Percentiles rank a stretch among this genome's conserved stretches.
Evolutionary conservation across 92 coral and sea anemone genomes (phyloP).

Genomic region (Zoanthus sociatus): DNA sequence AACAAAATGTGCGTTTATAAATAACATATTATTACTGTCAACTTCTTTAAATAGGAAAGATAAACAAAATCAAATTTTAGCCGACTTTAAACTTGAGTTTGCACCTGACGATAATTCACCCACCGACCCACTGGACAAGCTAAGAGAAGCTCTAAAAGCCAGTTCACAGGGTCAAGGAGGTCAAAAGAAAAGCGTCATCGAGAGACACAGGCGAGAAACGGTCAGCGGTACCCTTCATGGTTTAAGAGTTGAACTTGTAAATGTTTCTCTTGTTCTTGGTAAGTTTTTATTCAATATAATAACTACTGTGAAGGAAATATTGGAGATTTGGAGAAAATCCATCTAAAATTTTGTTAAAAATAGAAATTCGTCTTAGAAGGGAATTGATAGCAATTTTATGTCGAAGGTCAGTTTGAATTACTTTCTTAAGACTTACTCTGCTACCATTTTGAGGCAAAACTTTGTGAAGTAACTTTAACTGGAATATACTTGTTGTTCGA

Average conservation of each 20-base stretch:
- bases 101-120: slow-evolving; percentile 96
- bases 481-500: no score
- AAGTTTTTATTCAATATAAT: background rate
- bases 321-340: no score
- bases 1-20: background rate
- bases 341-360: no score
- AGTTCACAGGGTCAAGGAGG: background rate
- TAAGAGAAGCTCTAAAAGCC: slow-evolving; percentile 63
- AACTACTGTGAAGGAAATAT: no score
- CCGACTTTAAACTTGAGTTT: slow-evolving; percentile 72
- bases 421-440: no score
- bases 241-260: slow-evolving; percentile 68
- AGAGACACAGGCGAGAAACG: slow-evolving; percentile 39
- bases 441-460: no score
- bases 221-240: slow-evolving; percentile 75
- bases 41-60: slow-evolving; percentile 57
- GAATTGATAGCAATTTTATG: no score
- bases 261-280: slow-evolving; percentile 70
- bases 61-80: slow-evolving; percentile 73
- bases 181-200: background rate
- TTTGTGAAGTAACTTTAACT: no score
- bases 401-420: no score
- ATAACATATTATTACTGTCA: background rate
- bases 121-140: slow-evolving; percentile 74
- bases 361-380: no score